phyloP scores from a whole-genome alignment of 2,888 invertebrate species.

The Amphipyra berbera region DNA sequence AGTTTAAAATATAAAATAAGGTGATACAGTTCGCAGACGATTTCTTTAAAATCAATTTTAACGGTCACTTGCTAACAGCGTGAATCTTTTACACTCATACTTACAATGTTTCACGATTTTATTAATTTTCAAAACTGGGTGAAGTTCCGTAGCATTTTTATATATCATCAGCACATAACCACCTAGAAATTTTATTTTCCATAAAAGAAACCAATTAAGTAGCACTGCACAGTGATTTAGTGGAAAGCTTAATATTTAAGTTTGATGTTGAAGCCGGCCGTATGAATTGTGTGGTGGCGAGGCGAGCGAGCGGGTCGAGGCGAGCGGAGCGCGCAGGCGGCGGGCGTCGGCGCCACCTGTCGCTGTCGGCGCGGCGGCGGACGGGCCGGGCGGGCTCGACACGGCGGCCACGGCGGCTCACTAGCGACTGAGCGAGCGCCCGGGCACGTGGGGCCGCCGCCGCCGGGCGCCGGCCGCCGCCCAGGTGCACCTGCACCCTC shows the following conservation, averaged over 20 bases:
- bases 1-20: background rate
- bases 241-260: conserved; percentile 75
- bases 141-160: conserved; percentile 62
- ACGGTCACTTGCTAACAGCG: conserved; percentile 45
- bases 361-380: conserved; percentile 69
- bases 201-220: conserved; percentile 59
- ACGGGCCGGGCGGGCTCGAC: conserved; percentile 60
- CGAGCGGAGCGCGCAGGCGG: conserved; percentile 79
- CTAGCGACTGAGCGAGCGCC: conserved; percentile 79
- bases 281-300: conserved; percentile 62
- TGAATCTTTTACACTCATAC: conserved; percentile 56
- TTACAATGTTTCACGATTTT: conserved; percentile 61
- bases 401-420: conserved; percentile 68
- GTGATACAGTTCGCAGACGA: conserved; percentile 1
- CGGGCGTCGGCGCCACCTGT: conserved; percentile 83
- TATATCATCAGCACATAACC: conserved; percentile 59
- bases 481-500: conserved; percentile 84
- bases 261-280: conserved; percentile 76
- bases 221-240: conserved; percentile 77
- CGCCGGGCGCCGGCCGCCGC: conserved; percentile 81
- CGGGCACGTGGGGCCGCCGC: conserved; percentile 81
- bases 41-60: conserved; percentile 46
- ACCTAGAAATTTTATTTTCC: conserved; percentile 67
- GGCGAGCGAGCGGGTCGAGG: conserved; percentile 63
- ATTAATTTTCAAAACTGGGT: conserved; percentile 60